These are phyloP conservation scores for Hydractinia symbiolongicarpus DNA, from an alignment of 30 jellyfish, hydroid and myxozoan genomes.

Conservation along the genomic window DNA sequence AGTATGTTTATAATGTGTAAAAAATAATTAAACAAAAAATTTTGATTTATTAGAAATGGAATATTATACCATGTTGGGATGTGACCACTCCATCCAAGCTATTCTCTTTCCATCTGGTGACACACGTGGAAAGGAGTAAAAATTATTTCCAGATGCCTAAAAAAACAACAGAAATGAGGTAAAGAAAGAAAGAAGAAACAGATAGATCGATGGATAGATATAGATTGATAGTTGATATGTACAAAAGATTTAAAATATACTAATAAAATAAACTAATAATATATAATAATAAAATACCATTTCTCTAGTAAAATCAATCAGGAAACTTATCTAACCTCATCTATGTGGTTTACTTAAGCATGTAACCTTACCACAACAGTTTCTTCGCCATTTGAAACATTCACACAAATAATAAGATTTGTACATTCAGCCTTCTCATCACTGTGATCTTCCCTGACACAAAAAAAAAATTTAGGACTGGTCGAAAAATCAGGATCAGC, in stretches of 20 bases:
- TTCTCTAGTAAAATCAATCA: no score
- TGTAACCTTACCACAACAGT: conserved; percentile 46
- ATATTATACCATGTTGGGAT: conserved; percentile 70
- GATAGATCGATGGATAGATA: neutral
- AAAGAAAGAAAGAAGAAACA: neutral
- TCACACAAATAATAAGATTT: conserved; percentile 45
- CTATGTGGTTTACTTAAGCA: neutral
- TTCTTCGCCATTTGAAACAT: conserved; percentile 37
- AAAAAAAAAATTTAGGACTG: conserved; percentile 35
- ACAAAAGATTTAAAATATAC: no score
- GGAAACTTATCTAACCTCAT: no score
- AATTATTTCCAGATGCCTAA: conserved; percentile 68
- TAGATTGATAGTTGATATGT: no score
- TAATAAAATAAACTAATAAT: no score
- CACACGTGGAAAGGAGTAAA: conserved; percentile 66
- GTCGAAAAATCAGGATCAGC: conserved; percentile 61
- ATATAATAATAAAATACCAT: no score
- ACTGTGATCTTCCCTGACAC: conserved; percentile 83
- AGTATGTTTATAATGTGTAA: neutral
- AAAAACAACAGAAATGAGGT: neutral
- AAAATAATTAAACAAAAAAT: neutral
- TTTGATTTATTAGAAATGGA: neutral
- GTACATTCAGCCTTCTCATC: conserved; percentile 44
- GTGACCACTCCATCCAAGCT: conserved; percentile 82
- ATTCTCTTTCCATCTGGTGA: conserved; percentile 77